Base-by-base conservation (phyloP, 1,140 invertebrate species). In the Philotrypesis tridentata region DNA sequence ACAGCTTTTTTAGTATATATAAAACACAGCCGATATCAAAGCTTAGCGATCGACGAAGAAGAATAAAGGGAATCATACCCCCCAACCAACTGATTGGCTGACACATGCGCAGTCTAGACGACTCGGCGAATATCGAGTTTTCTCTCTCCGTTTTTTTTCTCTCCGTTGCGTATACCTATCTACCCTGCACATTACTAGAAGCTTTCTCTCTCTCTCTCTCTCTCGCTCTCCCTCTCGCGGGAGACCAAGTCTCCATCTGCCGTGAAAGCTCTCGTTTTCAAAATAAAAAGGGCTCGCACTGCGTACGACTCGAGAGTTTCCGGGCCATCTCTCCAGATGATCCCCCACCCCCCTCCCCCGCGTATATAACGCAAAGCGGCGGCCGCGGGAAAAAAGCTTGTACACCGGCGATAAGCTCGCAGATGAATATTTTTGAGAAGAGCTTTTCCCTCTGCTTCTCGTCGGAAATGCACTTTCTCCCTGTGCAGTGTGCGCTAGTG, bases 231-330 rank as follows among this genome's bases (percentile, higher is more conserved):
- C n/a, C n/a, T 21, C 9, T 43, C 37, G 33, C 37, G 17, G 14
- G 37, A 11, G 37, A n/a, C 12, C 7, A 23, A 68, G 76, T 60
- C 68, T 37, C 23, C 40, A 80, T 74, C 65, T 40, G 21, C 25
- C n/a, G n/a, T 67, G 61, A 65, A 67, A 74, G 79, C 79, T 67
- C 79, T 9, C 33, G 27, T 74, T 80, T 65, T 80, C 27, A 9
- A 73, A 29, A n/a, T 29, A 33, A 43, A 74, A 65, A 40, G 61
- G 71, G 21, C 25, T 40, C 33, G 12, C n/a, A 7, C n/a, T 33
- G n/a, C n/a, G n/a, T n/a, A n/a, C n/a, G n/a, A 9, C 67, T 37
- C 67, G 67, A 31, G 27, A 6, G n/a, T 25, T 33, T 37, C 17
- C 17, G 27, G 31, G 2, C 31, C 55, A 14, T 37, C 43, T 61